Percentiles rank a stretch among this genome's conserved stretches.
These are phyloP conservation scores for Cephus nigrinus DNA, from an alignment of 2,888 invertebrate genomes.

Conservation along the genomic window DNA sequence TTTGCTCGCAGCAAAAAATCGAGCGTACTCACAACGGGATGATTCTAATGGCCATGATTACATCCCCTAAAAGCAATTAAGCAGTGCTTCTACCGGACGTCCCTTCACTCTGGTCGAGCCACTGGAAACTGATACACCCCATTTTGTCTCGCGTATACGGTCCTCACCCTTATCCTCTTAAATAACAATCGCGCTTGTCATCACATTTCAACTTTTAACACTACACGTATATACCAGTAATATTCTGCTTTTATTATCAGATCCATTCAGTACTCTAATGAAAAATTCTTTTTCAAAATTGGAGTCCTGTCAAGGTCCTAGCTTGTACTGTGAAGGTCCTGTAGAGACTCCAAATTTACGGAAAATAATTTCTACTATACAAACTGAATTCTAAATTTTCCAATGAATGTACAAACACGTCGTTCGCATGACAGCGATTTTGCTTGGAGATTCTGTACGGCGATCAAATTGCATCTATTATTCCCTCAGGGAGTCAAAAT, in stretches of 20 bases:
- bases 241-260: background rate
- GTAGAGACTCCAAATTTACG: background rate
- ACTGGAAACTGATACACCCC: background rate
- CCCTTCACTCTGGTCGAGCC: background rate
- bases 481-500: background rate
- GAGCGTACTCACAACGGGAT: background rate
- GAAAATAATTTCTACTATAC: background rate
- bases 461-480: background rate
- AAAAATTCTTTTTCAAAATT: background rate
- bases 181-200: background rate
- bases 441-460: background rate
- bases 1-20: background rate
- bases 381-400: background rate
- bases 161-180: background rate
- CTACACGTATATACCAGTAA: background rate
- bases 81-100: slow-evolving; percentile 14
- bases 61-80: slow-evolving; percentile 18
- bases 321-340: background rate
- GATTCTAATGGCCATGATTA: slow-evolving; percentile 17
- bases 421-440: background rate
- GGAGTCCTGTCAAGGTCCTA: background rate
- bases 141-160: background rate
- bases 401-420: background rate
- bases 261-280: background rate
- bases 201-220: background rate